Conservation (phyloP, 37 sponge, comb jelly and placozoan genomes). For the Spongilla lacustris region DNA sequence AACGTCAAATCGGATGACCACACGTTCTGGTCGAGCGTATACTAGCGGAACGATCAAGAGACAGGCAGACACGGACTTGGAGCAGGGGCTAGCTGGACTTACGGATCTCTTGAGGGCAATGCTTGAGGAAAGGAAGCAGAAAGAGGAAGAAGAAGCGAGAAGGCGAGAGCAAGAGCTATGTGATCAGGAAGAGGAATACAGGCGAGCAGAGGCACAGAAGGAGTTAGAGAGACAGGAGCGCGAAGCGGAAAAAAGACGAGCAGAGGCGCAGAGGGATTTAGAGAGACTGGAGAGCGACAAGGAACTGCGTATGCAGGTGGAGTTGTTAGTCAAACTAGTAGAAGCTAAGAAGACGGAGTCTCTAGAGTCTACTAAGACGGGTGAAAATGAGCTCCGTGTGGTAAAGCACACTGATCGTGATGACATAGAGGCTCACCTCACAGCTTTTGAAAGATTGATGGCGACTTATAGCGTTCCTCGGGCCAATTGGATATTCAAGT, state of each 20-base stretch:
- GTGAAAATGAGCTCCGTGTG: not conserved
- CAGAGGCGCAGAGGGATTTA: not conserved
- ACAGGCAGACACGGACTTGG: not conserved
- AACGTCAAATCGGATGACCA: not conserved
- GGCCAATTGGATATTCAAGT: conserved; percentile 6
- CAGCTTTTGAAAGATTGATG: conserved; percentile 33
- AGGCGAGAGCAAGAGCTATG: not conserved
- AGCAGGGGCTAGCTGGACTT: not conserved
- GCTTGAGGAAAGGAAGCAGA: not conserved
- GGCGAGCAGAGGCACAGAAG: not conserved
- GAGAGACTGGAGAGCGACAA: not conserved
- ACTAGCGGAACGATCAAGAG: not conserved
- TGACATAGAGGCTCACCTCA: conserved; percentile 26
- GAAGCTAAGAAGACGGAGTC: not conserved
- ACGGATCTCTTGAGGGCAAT: not conserved
- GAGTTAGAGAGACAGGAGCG: not conserved
- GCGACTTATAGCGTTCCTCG: not conserved
- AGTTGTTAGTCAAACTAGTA: not conserved
- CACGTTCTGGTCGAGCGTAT: not conserved
- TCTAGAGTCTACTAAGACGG: not conserved
- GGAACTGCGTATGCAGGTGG: not conserved
- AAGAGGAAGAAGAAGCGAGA: not conserved
- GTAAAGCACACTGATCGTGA: conserved; percentile 5
- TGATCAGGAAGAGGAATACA: not conserved
- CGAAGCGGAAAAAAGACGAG: not conserved